These are phyloP conservation scores for Drosophila azteca DNA, from an alignment of 1,140 invertebrate genomes.

Conservation along the genomic window DNA sequence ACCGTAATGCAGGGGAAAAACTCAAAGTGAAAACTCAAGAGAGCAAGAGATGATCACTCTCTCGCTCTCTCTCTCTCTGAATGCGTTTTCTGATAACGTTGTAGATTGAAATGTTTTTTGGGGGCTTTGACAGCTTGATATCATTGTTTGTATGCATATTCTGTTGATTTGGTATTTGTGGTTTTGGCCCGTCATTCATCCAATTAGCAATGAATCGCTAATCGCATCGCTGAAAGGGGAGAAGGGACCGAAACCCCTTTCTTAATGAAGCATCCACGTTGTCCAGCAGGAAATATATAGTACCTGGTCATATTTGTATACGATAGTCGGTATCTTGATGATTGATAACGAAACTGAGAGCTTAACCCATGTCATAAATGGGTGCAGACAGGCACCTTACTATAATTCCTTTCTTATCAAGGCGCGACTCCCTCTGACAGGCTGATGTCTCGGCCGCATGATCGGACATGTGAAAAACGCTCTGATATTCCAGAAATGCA, in stretches of 20 bases:
- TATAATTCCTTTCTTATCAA: slow-evolving; percentile 31
- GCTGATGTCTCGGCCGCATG: slow-evolving; percentile 18
- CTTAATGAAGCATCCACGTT: slow-evolving; percentile 47
- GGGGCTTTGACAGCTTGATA: slow-evolving; percentile 50
- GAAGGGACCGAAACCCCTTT: not conserved
- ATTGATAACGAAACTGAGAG: slow-evolving; percentile 33
- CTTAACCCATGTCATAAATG: slow-evolving; percentile 32
- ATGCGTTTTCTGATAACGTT: slow-evolving; percentile 40
- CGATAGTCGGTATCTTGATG: not conserved
- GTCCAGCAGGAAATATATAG: slow-evolving; percentile 18
- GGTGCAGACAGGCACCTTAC: slow-evolving; percentile 1
- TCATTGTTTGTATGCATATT: slow-evolving; percentile 1
- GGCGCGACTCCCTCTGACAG: not conserved
- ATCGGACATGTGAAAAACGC: slow-evolving; percentile 1
- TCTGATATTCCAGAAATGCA: not conserved
- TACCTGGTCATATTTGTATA: too few relatives aligned
- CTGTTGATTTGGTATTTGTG: slow-evolving; percentile 31
- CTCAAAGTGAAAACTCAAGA: slow-evolving; percentile 24
- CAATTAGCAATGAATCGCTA: slow-evolving; percentile 68
- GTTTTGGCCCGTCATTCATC: slow-evolving; percentile 41
- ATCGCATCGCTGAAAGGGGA: slow-evolving; percentile 44
- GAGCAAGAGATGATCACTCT: not conserved
- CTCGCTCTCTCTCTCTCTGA: slow-evolving; percentile 7
- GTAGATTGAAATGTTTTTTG: slow-evolving; percentile 39
- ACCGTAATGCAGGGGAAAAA: slow-evolving; percentile 39